A percentile compares a stretch with the other conserved stretches of the same genome.
Conservation (phyloP, 2,797 vertebrate species). For the Poecile montanus region DNA sequence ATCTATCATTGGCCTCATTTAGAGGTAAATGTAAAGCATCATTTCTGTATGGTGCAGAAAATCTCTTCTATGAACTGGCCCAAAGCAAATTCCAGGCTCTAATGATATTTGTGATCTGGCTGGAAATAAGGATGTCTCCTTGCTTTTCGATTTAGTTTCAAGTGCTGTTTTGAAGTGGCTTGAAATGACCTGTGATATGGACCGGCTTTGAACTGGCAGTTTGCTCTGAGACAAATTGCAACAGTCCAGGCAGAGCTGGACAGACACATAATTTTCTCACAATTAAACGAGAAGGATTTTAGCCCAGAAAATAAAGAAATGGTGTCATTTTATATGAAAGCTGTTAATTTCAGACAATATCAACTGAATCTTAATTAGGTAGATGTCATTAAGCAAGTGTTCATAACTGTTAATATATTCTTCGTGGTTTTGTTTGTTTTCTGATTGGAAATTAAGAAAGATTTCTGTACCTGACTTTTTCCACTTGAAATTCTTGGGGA, state of each 20-base stretch:
- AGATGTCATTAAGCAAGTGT: not conserved
- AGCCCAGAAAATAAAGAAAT: not conserved
- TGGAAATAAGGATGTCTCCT: not conserved
- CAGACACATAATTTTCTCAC: not conserved
- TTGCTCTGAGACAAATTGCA: not conserved
- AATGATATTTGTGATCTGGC: not conserved
- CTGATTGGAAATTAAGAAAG: not conserved
- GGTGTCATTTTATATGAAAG: not conserved
- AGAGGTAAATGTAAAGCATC: not conserved
- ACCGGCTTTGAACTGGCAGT: not conserved
- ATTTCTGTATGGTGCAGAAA: not conserved
- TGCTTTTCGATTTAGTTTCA: not conserved
- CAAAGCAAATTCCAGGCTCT: not conserved
- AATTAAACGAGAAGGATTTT: not conserved
- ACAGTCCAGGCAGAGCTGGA: not conserved
- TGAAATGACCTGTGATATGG: not conserved
- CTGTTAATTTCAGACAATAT: not conserved
- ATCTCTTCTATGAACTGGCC: not conserved
- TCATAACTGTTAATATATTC: not conserved
- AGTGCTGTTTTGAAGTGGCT: not conserved
- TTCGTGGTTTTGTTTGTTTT: not conserved
- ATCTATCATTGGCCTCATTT: not conserved
- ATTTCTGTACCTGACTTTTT: constrained; percentile 4
- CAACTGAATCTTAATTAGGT: not conserved
- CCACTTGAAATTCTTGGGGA: not conserved